Percentiles rank a stretch among this genome's conserved stretches.
These are phyloP conservation scores for Grus americana DNA, from an alignment of 2,113 vertebrate species.

Conservation along the genomic window DNA sequence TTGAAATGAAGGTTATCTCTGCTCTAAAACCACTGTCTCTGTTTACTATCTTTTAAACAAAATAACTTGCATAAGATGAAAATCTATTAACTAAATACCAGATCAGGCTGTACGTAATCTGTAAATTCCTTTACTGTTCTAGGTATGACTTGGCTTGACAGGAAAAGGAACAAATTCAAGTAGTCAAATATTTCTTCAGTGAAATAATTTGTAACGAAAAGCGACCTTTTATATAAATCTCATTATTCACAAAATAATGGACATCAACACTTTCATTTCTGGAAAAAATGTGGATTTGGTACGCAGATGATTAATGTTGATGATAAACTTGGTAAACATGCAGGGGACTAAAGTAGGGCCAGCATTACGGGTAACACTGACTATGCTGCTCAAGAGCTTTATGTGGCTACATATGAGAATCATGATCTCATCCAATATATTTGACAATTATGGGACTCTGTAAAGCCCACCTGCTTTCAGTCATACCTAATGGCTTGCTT, in stretches of 20 bases:
- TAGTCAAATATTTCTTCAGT: neutral
- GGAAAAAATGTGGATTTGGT: neutral
- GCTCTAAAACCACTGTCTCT: neutral
- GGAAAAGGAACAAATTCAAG: neutral
- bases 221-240: neutral
- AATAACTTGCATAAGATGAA: neutral
- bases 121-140: neutral
- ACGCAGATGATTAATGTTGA: neutral
- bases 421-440: accelerated
- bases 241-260: neutral
- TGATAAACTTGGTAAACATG: neutral
- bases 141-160: neutral
- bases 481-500: neutral
- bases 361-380: accelerated
- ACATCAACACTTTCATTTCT: accelerated
- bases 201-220: neutral
- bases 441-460: neutral
- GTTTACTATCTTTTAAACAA: neutral
- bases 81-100: neutral
- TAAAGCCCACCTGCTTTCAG: neutral
- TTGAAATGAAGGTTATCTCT: neutral
- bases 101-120: neutral
- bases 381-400: neutral
- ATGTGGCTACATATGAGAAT: accelerated
- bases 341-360: accelerated